These are phyloP conservation scores for Neotoma lepida DNA, from an alignment of 2,113 vertebrate species.

Conservation along the genomic window DNA sequence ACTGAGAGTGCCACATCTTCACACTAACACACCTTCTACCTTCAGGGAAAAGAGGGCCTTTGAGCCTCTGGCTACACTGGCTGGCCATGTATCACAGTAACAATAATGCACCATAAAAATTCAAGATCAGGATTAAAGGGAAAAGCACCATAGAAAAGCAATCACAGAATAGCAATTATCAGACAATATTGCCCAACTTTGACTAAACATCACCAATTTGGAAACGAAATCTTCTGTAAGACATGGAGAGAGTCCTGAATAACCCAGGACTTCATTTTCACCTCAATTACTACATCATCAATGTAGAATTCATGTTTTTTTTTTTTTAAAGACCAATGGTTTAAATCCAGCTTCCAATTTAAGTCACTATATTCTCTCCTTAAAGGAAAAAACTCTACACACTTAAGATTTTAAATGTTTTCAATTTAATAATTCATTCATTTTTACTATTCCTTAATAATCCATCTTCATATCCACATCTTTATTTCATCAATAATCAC, in stretches of 20 bases:
- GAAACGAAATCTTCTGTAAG: conserved; percentile 42
- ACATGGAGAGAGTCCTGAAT: neutral
- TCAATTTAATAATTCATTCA: conserved; percentile 80
- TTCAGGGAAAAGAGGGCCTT: neutral
- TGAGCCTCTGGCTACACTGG: neutral
- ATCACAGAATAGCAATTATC: conserved; percentile 31
- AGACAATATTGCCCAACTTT: conserved; percentile 36
- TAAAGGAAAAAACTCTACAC: conserved; percentile 55
- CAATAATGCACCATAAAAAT: conserved; percentile 48
- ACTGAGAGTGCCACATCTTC: neutral
- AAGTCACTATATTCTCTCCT: conserved; percentile 48
- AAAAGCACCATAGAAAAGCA: neutral
- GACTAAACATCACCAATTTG: conserved; percentile 26
- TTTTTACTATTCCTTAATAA: conserved; percentile 81
- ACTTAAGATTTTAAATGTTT: conserved; percentile 71
- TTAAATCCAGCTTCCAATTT: conserved; percentile 64
- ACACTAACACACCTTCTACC: conserved; percentile 31
- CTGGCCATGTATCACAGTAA: neutral
- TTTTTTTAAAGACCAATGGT: conserved; percentile 49
- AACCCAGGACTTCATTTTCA: conserved; percentile 28
- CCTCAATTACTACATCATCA: neutral
- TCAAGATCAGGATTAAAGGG: conserved; percentile 47
- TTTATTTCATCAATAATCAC: conserved; percentile 83
- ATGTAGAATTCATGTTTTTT: neutral
- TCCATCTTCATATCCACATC: conserved; percentile 76